phyloP scores from a whole-genome alignment of 2,888 invertebrate genomes.

The Fragum whitleyi region DNA sequence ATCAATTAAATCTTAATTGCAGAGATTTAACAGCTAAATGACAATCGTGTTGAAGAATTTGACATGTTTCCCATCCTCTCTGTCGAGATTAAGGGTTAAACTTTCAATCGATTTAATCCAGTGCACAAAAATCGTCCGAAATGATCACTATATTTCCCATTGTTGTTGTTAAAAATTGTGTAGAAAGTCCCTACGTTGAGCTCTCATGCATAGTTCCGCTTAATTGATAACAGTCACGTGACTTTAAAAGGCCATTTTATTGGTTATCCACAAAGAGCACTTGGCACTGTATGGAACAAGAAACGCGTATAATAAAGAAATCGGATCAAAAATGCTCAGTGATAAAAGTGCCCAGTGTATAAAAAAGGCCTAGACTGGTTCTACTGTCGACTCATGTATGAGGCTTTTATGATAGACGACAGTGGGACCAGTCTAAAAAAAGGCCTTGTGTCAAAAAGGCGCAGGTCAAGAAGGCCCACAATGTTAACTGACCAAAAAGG shows the following conservation, averaged over 20 bases:
- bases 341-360: too few relatives aligned
- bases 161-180: slow-evolving; percentile 38
- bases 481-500: background rate
- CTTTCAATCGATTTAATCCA: background rate
- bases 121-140: slow-evolving; percentile 21
- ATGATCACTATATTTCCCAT: slow-evolving; percentile 43
- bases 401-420: too few relatives aligned
- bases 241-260: slow-evolving; percentile 1
- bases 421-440: too few relatives aligned
- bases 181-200: slow-evolving; percentile 25
- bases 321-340: too few relatives aligned
- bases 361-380: too few relatives aligned
- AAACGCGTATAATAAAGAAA: slow-evolving; percentile 3
- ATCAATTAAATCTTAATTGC: slow-evolving; percentile 13
- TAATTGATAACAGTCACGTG: slow-evolving; percentile 57
- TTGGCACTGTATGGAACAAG: background rate
- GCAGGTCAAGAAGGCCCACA: too few relatives aligned
- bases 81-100: background rate
- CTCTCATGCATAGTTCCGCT: slow-evolving; percentile 63
- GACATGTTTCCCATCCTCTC: background rate
- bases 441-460: too few relatives aligned
- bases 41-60: background rate
- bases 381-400: too few relatives aligned
- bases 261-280: background rate
- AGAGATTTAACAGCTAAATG: slow-evolving; percentile 11